Evolutionary conservation across 1,140 invertebrate species (phyloP).

Genomic region (Sesamia nonagrioides): DNA sequence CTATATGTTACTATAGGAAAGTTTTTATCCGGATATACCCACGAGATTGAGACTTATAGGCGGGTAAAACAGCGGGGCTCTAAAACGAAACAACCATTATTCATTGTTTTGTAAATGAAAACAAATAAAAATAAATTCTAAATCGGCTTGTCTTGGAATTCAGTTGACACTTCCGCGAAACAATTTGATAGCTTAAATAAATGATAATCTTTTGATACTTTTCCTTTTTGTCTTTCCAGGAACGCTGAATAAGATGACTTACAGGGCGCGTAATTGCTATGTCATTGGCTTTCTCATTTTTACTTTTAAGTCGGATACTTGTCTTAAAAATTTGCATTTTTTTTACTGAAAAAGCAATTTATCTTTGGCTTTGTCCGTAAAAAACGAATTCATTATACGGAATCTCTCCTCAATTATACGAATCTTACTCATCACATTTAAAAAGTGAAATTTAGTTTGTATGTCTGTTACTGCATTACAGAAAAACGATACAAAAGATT

Average conservation of each 20-base stretch:
- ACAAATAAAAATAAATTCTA: too few relatives aligned
- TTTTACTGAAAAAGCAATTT: conserved; percentile 4
- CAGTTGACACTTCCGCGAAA: background rate
- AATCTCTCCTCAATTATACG: background rate
- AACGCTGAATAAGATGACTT: background rate
- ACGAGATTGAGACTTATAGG: too few relatives aligned
- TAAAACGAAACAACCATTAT: too few relatives aligned
- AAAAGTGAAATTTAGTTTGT: too few relatives aligned
- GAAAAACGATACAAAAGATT: too few relatives aligned
- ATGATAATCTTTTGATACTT: background rate
- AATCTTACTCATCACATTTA: too few relatives aligned
- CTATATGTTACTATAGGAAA: too few relatives aligned
- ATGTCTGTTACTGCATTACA: too few relatives aligned
- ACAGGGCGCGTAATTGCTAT: background rate
- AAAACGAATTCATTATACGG: background rate
- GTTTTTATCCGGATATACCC: too few relatives aligned
- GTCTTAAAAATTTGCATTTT: background rate
- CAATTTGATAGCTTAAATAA: conserved; percentile 2
- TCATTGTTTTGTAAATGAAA: too few relatives aligned
- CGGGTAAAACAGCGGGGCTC: too few relatives aligned
- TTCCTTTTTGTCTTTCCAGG: background rate
- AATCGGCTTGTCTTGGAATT: too few relatives aligned
- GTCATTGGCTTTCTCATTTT: background rate
- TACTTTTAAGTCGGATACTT: background rate
- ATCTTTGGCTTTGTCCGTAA: background rate